Conservation (phyloP, 92 coral and sea anemone genomes). For the Epizoanthus illoricatus region DNA sequence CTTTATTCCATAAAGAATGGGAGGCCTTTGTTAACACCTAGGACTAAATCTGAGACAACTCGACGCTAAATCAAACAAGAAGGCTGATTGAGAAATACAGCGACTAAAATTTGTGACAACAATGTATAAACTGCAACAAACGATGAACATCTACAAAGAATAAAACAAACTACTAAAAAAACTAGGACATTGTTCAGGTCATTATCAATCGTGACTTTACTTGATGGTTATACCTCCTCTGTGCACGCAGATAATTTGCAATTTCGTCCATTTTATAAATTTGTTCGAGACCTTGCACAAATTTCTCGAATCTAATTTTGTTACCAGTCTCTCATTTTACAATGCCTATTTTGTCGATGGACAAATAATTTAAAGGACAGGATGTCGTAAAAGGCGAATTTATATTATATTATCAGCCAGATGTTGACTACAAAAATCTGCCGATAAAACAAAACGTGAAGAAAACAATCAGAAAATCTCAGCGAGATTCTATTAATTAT, state of each 20-base stretch:
- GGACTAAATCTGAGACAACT: slow-evolving; percentile 57
- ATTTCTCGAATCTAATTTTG: slow-evolving; percentile 25
- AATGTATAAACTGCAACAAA: slow-evolving; percentile 9
- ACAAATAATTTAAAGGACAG: slow-evolving; percentile 31
- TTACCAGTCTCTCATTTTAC: slow-evolving; percentile 19
- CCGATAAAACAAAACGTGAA: slow-evolving; percentile 39
- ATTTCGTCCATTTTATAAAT: slow-evolving; percentile 24
- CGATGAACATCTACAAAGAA: background rate
- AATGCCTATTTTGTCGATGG: slow-evolving; percentile 23
- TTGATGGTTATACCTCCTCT: slow-evolving; percentile 28
- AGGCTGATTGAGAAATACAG: slow-evolving; percentile 60
- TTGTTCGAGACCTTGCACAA: slow-evolving; percentile 14
- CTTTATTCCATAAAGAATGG: slow-evolving; percentile 72
- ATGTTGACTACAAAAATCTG: slow-evolving; percentile 28
- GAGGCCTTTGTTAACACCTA: slow-evolving; percentile 83
- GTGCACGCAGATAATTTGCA: slow-evolving; percentile 41
- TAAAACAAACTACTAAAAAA: slow-evolving; percentile 6
- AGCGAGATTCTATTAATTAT: slow-evolving; percentile 63
- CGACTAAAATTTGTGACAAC: slow-evolving; percentile 34
- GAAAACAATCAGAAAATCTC: slow-evolving; percentile 65
- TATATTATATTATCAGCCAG: slow-evolving; percentile 27
- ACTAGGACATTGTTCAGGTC: background rate
- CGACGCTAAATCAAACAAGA: slow-evolving; percentile 61
- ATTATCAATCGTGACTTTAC: slow-evolving; percentile 23
- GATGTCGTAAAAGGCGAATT: slow-evolving; percentile 24